Evolutionary conservation across 2,888 invertebrate genomes (phyloP), one percentile per base, ranked within the genome.

Genomic region (Sarcophaga variegata): DNA sequence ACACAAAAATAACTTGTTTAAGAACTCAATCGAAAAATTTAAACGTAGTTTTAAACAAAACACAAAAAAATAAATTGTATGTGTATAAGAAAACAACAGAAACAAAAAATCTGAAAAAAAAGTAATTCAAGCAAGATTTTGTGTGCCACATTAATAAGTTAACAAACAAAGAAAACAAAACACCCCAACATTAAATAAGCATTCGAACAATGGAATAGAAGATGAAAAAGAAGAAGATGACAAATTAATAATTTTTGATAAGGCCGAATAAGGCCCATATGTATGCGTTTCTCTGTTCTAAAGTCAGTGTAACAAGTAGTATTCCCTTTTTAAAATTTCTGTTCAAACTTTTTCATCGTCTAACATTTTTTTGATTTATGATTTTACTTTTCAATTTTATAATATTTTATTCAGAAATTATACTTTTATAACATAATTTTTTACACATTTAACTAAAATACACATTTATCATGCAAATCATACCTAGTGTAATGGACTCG

Each of bases 71-170:
- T 37, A 54, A 54, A 54, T 54, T 54, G 54, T 54, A 54, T 22
- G 14, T 20, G 20, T 20, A 20, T 64, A 27, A 27, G n/a, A 47
- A 10, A 69, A 20, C 12, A 20, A 67, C n/a, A 67, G n/a, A 25
- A 8, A 74, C 17, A 47, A 47, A 60, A 10, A 25, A 22, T 69
- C 1, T 25, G 66, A 25, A 66, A 59, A 20, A 69, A 69, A 69
- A 66, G 8, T 59, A 71, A 71, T 66, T 76, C 69, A 83, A 81
- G 60, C 75, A 77, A 83, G 79, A 78, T 74, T 74, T 78, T 83
- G 77, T 81, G 88, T 77, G 76, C 72, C 88, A 89, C 88, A 90
- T 89, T 88, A 89, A 88, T 90, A 89, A 90, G 90, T 89, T 90
- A 90, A 88, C 89, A 86, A 86, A 88, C 89, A 86, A 86, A 54